Evolutionary conservation across 2,888 invertebrate species (phyloP), one percentile per base, ranked within the genome.

Genomic region (Dryomyza anilis): DNA sequence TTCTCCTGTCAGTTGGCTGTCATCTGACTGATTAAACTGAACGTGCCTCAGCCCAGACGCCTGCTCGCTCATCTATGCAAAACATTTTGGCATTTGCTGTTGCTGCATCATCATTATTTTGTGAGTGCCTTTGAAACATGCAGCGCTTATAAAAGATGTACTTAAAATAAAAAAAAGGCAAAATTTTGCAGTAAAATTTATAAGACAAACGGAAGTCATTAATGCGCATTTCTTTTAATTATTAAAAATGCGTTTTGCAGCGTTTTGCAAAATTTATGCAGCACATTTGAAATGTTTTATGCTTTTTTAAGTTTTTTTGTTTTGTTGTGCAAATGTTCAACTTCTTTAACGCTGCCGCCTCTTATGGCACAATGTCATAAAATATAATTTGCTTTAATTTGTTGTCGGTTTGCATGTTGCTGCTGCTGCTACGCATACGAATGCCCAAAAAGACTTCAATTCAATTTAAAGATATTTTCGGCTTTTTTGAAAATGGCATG

Each of bases 361-460:
- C 29, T 7, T 16, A 25, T 16, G 25, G 19, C 33, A 29, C 55
- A 45, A 36, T 30, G 56, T 63, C 63, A 52, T 63, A 63, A 63
- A 63, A 48, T 56, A 19, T 57, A 56, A 63, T 63, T 63, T 56
- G 56, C 63, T 63, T 63, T 63, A 29, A 63, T 56, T 63, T 33
- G 27, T 16, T 36, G 50, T 43, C 19, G 33, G 43, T 21, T 58
- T 60, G 60, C 55, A 53, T 33, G 55, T 23, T 27, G 50, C 53
- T 27, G 43, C 27, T 43, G 53, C 21, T 29, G 23, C 33, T 10
- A 23, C 23, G 21, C 55, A 21, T 52, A n/a, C n/a, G n/a, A n/a
- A n/a, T n/a, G n/a, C n/a, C n/a, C n/a, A n/a, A n/a, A 29, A 25
- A 12, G 27, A 21, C 27, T 52, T 43, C 8, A 16, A 43, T 16